phyloP scores from a whole-genome alignment of 2,113 vertebrate species.

The Brachionichthys hirsutus region DNA sequence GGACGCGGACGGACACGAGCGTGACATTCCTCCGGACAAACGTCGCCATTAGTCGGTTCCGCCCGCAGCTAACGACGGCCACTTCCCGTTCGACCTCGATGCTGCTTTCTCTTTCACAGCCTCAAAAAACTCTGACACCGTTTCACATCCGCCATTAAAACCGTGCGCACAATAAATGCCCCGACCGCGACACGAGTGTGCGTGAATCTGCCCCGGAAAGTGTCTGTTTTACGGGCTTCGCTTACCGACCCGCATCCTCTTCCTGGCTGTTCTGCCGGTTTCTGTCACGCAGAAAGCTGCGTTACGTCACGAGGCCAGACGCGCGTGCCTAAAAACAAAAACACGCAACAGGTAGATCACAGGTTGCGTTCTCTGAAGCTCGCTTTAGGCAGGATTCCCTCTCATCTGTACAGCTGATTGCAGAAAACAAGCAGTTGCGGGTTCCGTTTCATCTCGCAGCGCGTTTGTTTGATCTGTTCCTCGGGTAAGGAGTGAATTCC shows the following conservation, averaged over 20 bases:
- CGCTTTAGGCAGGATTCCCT: no score
- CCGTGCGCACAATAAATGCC: neutral
- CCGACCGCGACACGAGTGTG: accelerated
- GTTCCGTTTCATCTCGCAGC: no score
- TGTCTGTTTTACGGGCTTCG: neutral
- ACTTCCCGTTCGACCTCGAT: constrained; percentile 5
- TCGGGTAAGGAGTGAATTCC: no score
- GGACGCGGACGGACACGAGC: no score
- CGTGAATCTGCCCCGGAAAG: neutral
- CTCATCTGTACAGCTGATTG: no score
- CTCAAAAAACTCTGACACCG: no score
- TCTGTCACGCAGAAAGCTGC: constrained; percentile 24
- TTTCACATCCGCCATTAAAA: no score
- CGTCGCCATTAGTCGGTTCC: no score
- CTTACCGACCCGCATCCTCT: constrained; percentile 54
- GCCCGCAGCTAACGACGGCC: neutral
- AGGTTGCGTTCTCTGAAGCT: no score
- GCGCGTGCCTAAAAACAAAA: neutral
- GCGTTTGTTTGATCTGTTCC: no score
- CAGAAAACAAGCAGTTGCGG: no score
- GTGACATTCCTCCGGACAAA: no score
- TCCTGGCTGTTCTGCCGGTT: constrained; percentile 8
- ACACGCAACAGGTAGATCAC: constrained; percentile 23
- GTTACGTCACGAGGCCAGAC: constrained; percentile 29
- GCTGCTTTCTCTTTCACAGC: neutral